Conservation (phyloP, 2,888 invertebrate genomes). For the Diabrotica balteata region DNA sequence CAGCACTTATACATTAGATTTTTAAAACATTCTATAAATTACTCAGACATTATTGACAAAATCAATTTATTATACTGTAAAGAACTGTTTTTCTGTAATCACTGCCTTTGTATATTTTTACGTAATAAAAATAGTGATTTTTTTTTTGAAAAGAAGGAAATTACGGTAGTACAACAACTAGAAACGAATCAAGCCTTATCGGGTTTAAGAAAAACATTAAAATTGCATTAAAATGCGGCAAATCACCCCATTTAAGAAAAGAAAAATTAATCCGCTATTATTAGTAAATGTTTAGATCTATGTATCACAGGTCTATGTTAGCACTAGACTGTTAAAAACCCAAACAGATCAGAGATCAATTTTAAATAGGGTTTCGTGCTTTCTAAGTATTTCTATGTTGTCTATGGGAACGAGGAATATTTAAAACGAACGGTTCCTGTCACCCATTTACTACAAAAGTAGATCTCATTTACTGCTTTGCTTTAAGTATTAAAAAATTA, state of each 20-base stretch:
- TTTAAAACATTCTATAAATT: too few relatives aligned
- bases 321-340: constrained; percentile 48
- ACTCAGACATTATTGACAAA: too few relatives aligned
- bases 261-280: constrained; percentile 49
- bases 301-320: constrained; percentile 53
- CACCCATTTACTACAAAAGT: constrained; percentile 24
- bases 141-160: too few relatives aligned
- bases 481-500: constrained; percentile 23
- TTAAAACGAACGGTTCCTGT: constrained; percentile 3
- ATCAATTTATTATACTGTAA: too few relatives aligned
- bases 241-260: constrained; percentile 34
- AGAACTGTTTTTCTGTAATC: too few relatives aligned
- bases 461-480: constrained; percentile 26
- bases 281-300: constrained; percentile 55
- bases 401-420: not conserved
- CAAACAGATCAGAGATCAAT: constrained; percentile 42
- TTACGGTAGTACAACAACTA: too few relatives aligned
- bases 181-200: too few relatives aligned
- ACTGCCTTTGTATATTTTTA: too few relatives aligned
- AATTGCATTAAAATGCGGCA: constrained; percentile 17
- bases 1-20: too few relatives aligned
- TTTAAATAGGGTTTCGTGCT: constrained; percentile 10
- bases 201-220: not conserved
- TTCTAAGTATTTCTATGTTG: not conserved
- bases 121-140: too few relatives aligned